Evolutionary conservation across 2,113 vertebrate genomes (phyloP).

Genomic region (Microtus montanus): DNA sequence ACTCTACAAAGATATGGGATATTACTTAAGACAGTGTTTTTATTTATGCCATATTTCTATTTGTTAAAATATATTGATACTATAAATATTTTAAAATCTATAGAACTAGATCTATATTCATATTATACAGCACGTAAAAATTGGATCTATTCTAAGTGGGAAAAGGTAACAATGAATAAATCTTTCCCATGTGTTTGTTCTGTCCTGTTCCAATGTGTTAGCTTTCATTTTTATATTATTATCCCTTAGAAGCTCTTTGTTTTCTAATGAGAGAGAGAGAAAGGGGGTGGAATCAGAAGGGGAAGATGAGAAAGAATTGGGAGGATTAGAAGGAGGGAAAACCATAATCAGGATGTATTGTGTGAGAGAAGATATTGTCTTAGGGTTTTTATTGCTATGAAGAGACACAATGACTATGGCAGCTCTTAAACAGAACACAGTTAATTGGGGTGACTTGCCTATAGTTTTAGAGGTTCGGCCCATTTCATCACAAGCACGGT

Average conservation of each 20-base stretch:
- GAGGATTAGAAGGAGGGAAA: not conserved
- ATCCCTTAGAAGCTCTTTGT: not conserved
- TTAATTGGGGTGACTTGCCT: not conserved
- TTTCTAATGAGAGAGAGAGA: not conserved
- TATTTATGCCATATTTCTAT: not conserved
- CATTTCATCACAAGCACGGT: not conserved
- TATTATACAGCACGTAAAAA: not conserved
- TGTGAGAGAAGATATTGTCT: not conserved
- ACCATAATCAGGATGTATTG: not conserved
- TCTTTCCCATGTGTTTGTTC: not conserved
- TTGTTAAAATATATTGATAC: not conserved
- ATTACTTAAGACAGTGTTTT: not conserved
- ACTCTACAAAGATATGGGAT: not conserved
- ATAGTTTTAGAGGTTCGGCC: not conserved
- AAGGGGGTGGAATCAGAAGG: not conserved
- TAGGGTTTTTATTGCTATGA: not conserved
- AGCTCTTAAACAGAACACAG: not conserved
- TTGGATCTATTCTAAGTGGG: not conserved
- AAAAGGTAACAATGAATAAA: not conserved
- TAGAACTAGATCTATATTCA: not conserved
- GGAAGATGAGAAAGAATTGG: not conserved
- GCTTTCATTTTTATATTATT: not conserved
- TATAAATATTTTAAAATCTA: not conserved
- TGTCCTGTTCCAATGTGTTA: not conserved
- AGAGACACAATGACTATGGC: not conserved